Evolutionary conservation across 1,140 invertebrate species (phyloP).

Genomic region (Cotesia chilonis): DNA sequence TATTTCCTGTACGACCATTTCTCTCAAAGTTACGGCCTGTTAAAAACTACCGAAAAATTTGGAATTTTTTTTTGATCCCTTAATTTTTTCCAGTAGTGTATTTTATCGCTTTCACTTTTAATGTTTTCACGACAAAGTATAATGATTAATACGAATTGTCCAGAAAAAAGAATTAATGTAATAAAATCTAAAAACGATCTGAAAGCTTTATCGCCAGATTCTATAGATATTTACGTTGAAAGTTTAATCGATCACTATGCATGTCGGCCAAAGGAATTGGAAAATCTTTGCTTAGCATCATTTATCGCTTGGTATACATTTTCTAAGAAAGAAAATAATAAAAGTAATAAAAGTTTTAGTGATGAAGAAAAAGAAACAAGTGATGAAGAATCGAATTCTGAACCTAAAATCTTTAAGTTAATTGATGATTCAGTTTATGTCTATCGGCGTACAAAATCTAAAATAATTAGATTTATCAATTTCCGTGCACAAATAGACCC

Average conservation of each 20-base stretch:
- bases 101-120: slow-evolving; percentile 42
- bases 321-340: slow-evolving; percentile 1
- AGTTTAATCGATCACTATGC: slow-evolving; percentile 30
- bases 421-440: too few species aligned
- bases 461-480: slow-evolving; percentile 31
- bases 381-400: slow-evolving; percentile 10
- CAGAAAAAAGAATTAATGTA: slow-evolving; percentile 27
- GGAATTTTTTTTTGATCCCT: too few species aligned
- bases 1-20: too few species aligned
- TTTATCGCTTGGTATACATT: slow-evolving; percentile 16
- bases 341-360: background rate
- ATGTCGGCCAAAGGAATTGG: background rate
- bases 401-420: background rate
- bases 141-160: slow-evolving; percentile 29
- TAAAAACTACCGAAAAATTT: too few species aligned
- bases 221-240: slow-evolving; percentile 25
- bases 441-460: slow-evolving; percentile 7
- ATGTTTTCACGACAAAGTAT: slow-evolving; percentile 18
- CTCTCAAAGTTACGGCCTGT: too few species aligned
- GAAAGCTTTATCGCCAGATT: slow-evolving; percentile 20
- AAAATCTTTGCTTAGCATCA: slow-evolving; percentile 30
- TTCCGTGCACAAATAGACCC: slow-evolving; percentile 40
- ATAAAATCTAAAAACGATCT: slow-evolving; percentile 27
- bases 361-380: slow-evolving; percentile 9
- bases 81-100: too few species aligned